Conservation (phyloP, 2,113 vertebrate genomes). For the Abramis brama region DNA sequence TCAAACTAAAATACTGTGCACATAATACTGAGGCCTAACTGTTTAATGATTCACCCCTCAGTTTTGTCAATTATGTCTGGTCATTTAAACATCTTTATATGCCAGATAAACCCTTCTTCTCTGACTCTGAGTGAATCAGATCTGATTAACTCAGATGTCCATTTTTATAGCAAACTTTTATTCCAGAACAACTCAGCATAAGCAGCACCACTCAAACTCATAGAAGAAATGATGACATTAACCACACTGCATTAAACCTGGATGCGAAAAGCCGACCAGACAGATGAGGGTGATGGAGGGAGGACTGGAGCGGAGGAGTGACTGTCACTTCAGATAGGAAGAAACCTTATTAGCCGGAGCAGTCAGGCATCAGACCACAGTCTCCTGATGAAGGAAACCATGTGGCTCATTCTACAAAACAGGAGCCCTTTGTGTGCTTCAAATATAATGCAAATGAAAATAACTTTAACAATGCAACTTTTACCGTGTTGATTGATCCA, state of each 20-base stretch:
- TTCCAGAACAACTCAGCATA: background rate
- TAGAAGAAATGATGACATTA: constrained; percentile 47
- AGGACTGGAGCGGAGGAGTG: constrained; percentile 63
- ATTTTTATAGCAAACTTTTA: constrained; percentile 11
- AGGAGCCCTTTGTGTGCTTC: background rate
- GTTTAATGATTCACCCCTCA: background rate
- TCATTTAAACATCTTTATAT: background rate
- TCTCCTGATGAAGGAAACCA: constrained; percentile 77
- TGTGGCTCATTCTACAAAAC: background rate
- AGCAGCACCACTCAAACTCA: background rate
- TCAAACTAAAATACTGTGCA: background rate
- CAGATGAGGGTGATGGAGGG: constrained; percentile 58
- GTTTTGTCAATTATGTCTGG: background rate
- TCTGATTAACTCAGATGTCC: background rate
- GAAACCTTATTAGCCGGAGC: constrained; percentile 78
- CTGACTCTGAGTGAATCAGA: background rate
- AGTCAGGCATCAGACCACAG: constrained; percentile 64
- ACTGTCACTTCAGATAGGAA: constrained; percentile 75
- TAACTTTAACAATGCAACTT: background rate
- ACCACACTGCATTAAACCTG: constrained; percentile 61
- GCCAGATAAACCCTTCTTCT: background rate
- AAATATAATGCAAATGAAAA: background rate
- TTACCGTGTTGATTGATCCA: background rate
- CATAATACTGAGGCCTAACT: background rate
- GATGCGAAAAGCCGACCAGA: background rate